Evolutionary conservation across 2,888 invertebrate genomes (phyloP), one percentile per base, ranked within the genome.

Genomic region (Nomada fucata): DNA sequence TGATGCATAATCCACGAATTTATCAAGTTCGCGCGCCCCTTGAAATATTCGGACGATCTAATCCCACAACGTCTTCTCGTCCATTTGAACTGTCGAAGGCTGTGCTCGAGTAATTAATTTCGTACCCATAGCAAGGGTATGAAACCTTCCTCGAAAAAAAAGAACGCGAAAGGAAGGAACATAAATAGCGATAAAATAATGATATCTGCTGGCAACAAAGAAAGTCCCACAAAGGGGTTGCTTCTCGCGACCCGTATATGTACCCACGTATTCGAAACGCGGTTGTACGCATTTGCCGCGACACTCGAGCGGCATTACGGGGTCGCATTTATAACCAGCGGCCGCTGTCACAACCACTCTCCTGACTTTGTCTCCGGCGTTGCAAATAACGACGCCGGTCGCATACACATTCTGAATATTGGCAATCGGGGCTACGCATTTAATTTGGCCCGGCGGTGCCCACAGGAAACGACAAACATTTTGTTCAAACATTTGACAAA

Each of bases 401-500:
- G 83, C 84, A 71, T 71, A 76, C 88, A 86, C 88, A 86, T 86
- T 88, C 80, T 80, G 85, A 85, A 88, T 89, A 90, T 89, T 89
- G 87, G 84, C 90, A 88, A 89, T 88, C 85, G 86, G 84, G 82
- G 84, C 83, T 89, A 88, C 82, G 88, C 93, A 91, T 93, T 92
- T 91, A 92, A 92, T 93, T 93, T 92, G 86, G 89, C 86, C 79
- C 64, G 84, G 83, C 74, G 84, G 84, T 82, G 84, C 87, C 86
- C 86, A 82, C 85, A 76, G 90, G 91, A 91, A 91, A 90, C 89
- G 90, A 91, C 91, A 92, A 92, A 92, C 91, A 92, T 91, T 92
- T 91, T 90, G 91, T 91, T 92, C 92, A 92, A 93, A 93, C 93
- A 93, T 93, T 93, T 92, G 93, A 91, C 91, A 90, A 93, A 92